Evolutionary conservation across 2,888 invertebrate genomes (phyloP), one percentile per base, ranked within the genome.

Genomic region (Neocrepidodera transversa): DNA sequence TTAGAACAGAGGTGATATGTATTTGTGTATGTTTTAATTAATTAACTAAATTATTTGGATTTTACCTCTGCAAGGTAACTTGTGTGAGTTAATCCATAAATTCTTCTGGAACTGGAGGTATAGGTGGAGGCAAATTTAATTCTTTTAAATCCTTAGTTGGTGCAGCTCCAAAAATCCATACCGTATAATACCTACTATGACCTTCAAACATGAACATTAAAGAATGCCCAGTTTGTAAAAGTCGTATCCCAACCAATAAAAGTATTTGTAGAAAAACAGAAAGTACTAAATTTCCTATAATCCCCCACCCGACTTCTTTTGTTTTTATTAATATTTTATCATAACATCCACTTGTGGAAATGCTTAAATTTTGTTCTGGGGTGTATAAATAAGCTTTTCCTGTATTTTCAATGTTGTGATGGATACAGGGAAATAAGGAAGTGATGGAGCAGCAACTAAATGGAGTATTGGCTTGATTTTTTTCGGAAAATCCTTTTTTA

Each of bases 381-480:
- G 83, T 75, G 68, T 86, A 86, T 56, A 83, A 80, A 69, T 86
- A 86, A 18, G 82, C 81, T 6, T 73, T 74, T n/a, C 83, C 83
- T n/a, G 75, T 75, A 62, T 80, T 78, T 40, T 84, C 82, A 36
- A 87, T 76, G 7, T 83, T 81, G 60, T 85, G 84, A 66, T 86
- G 87, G 36, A 86, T 83, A 69, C 87, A 87, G 1, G 85, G 85
- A 67, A 79, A 82, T 23, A 81, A 74, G 0, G 81, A 80, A 30
- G 81, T 79, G 69, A 83, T 82, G 1, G 84, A 82, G 67, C 87
- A 87, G 68, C 87, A 87, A 68, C 50, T 50, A 73, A 86, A 87
- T 0, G 87, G 87, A 0, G 86, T 84, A 61, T 84, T 84, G 62
- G 84, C 85, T 17, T 69, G 63, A 30, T 61, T 23, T 36, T 56